Base-by-base conservation (phyloP, 2,888 invertebrate species). In the Scaptomyza polygonia region DNA sequence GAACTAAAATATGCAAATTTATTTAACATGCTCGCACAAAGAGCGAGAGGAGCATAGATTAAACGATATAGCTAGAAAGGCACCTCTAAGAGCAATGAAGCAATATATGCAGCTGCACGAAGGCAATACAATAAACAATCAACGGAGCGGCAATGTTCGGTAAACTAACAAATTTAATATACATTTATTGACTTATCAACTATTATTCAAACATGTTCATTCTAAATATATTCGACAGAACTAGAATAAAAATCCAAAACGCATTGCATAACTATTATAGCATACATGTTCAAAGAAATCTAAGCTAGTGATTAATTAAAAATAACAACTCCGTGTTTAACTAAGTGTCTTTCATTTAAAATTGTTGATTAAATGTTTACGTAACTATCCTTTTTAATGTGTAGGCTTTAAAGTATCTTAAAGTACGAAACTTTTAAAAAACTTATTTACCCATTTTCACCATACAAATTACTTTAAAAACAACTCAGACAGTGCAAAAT, bases 1-100 rank as follows among this genome's bases (percentile, higher is more conserved):
- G 77, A 85, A 82, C 80, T 82, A 73, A 78, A 79, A 84, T 77
- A 77, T 78, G 85, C 78, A 87, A 82, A 88, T 86, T 79, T 85
- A 80, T 88, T 88, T 85, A 87, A 82, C 87, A 84, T 78, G 71
- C 80, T 76, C 56, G 49, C 53, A 58, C 54, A 67, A n/a, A 25
- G 65, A 66, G 39, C 12, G 48, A 44, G 30, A 32, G 49, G 12
- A 9, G 34, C 34, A 47, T 49, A 44, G 66, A 70, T 57, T 59
- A 51, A 55, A 40, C 9, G 16, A 36, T 27, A 44, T 36, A 43
- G 44, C 6, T 1, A 11, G 21, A 8, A 8, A 16, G 16, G 27
- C n/a, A 9, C 21, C n/a, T 5, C 49, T 32, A 9, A 21, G 27
- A 39, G 36, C 25, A 29, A 29, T 29, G 25, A 42, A 42, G 34